Evolutionary conservation across 2,888 invertebrate species (phyloP), one percentile per base, ranked within the genome.

Genomic region (Philonicus albiceps): DNA sequence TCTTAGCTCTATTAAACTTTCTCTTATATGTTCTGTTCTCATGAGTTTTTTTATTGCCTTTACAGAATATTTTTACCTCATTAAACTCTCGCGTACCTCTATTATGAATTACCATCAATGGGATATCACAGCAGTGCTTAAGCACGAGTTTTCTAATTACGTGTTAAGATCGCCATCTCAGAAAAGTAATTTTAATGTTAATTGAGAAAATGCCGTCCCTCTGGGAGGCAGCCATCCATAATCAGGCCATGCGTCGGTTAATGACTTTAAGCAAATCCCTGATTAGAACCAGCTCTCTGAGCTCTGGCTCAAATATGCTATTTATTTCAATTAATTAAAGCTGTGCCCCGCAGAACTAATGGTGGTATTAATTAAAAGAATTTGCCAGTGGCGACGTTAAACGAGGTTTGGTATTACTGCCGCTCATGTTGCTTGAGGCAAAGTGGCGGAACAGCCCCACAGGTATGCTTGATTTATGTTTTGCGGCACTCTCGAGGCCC

Each of bases 261-360:
- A 64, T 64, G 27, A 64, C 64, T 64, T 64, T 64, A 22, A 64
- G 64, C 64, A 64, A 22, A 64, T 64, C 64, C 2, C 27, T 64
- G 19, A 64, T 64, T 64, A 64, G 64, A 64, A 22, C 64, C 64
- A 64, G 64, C 64, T 27, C 64, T 27, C 64, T 27, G 27, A 64
- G 64, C 11, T 64, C 22, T 8, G 22, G 3, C 27, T 64, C 0
- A 43, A 64, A 64, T 22, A 22, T 22, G 76, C 40, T 40, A 76
- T 76, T 40, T 76, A 34, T 37, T 76, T 76, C 19, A 76, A 76
- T 76, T 76, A 76, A 76, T 76, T 76, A 76, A 76, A 19, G 4
- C 22, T 13, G 40, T 37, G 40, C 40, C 13, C 37, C 37, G 40
- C 34, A 76, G 22, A 22, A 34, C 37, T 76, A 76, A 76, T 76